Conservation (phyloP, 1,140 invertebrate species). For the Pseudomyrmex sp. region DNA sequence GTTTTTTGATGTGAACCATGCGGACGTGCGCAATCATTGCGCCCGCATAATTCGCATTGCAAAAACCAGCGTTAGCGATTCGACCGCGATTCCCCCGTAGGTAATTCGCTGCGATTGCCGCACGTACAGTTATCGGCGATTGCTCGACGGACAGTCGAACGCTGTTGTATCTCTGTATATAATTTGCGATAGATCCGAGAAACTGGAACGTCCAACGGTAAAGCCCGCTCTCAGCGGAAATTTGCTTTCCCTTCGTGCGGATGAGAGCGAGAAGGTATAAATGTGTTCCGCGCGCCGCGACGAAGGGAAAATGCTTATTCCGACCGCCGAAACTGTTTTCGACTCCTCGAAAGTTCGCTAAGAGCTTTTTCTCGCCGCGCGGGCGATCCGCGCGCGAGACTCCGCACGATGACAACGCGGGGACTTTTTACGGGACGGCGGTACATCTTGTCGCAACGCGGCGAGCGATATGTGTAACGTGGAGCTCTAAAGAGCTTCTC, state of each 20-base stretch:
- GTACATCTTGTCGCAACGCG: background rate
- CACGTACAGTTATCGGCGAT: constrained; percentile 63
- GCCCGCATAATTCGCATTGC: background rate
- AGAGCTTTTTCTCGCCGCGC: constrained; percentile 18
- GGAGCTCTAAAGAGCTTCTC: background rate
- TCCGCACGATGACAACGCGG: background rate
- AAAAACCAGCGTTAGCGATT: constrained; percentile 23
- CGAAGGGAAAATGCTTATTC: background rate
- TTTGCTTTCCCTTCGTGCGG: constrained; percentile 21
- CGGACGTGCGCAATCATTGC: constrained; percentile 6
- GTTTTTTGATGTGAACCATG: background rate
- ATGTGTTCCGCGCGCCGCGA: background rate
- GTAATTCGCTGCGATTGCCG: constrained; percentile 40
- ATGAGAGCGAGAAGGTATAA: constrained; percentile 18
- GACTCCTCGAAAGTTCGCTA: constrained; percentile 27
- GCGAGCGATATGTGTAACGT: background rate
- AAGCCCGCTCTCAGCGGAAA: constrained; percentile 32
- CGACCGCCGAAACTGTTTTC: constrained; percentile 16
- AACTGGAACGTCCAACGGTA: constrained; percentile 68
- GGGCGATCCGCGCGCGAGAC: background rate
- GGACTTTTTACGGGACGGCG: background rate
- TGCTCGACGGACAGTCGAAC: constrained; percentile 1
- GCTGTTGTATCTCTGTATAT: constrained; percentile 44
- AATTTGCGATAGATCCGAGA: constrained; percentile 63
- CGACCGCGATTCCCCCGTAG: constrained; percentile 32